Conservation (phyloP, 2,113 vertebrate genomes). For the Taxidea taxus region DNA sequence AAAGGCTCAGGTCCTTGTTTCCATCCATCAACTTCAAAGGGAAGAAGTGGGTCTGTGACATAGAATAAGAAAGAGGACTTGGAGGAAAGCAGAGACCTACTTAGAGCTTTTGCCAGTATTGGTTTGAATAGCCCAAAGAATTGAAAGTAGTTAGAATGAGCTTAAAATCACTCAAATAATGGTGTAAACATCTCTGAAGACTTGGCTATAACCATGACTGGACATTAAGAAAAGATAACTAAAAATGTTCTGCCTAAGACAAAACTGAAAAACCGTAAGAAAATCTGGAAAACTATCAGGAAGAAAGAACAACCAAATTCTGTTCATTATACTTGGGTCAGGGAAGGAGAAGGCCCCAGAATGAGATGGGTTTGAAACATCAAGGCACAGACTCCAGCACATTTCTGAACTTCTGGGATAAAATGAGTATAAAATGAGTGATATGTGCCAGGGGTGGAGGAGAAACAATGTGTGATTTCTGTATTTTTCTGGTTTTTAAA, state of each 20-base stretch:
- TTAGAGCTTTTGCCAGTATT: constrained; percentile 1
- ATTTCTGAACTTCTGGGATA: neutral
- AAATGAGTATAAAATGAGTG: neutral
- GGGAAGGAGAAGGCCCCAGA: neutral
- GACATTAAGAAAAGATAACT: constrained; percentile 17
- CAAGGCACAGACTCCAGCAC: neutral
- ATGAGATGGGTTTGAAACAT: neutral
- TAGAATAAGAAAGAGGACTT: constrained; percentile 33
- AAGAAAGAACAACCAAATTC: neutral
- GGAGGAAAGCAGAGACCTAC: neutral
- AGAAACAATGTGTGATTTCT: neutral
- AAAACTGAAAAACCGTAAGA: neutral
- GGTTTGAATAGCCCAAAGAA: neutral
- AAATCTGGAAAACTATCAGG: neutral
- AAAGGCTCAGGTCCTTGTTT: neutral
- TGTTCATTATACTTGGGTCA: neutral
- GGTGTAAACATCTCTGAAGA: neutral
- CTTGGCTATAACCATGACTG: neutral
- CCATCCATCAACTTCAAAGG: neutral
- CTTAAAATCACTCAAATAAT: neutral
- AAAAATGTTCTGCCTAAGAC: neutral
- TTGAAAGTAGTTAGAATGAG: constrained; percentile 13
- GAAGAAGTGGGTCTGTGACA: constrained; percentile 7
- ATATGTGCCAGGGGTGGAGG: neutral
- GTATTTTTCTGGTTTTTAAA: neutral